Evolutionary conservation across 2,113 vertebrate genomes (phyloP).

Genomic region (Edolisoma coerulescens): DNA sequence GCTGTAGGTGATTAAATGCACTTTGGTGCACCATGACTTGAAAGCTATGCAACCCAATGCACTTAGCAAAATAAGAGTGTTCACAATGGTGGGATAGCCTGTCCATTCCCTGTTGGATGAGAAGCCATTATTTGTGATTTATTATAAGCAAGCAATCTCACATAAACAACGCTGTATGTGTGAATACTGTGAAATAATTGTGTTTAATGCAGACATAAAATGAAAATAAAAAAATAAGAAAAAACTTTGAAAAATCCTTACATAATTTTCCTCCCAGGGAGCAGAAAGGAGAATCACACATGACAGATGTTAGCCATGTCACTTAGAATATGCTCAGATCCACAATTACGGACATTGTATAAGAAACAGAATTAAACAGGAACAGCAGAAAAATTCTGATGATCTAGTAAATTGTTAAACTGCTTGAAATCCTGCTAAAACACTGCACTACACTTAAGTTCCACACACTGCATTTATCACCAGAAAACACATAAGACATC

Average conservation of each 20-base stretch:
- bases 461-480: not conserved
- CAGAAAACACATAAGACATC: not conserved
- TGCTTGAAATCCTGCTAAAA: slow-evolving; percentile 6
- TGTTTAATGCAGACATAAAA: slow-evolving; percentile 54
- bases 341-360: slow-evolving; percentile 38
- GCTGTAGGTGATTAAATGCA: slow-evolving; percentile 39
- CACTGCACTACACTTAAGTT: not conserved
- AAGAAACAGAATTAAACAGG: slow-evolving; percentile 48
- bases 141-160: slow-evolving; percentile 57
- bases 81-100: slow-evolving; percentile 18
- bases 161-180: slow-evolving; percentile 34
- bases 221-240: slow-evolving; percentile 5
- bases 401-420: not conserved
- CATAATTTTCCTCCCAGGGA: slow-evolving; percentile 71
- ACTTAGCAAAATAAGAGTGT: slow-evolving; percentile 9
- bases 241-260: slow-evolving; percentile 59
- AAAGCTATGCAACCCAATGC: slow-evolving; percentile 29
- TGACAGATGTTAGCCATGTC: slow-evolving; percentile 68
- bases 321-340: slow-evolving; percentile 57
- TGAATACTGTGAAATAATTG: slow-evolving; percentile 5
- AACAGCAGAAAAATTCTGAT: not conserved
- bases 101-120: slow-evolving; percentile 57
- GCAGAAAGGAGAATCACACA: slow-evolving; percentile 70
- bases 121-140: slow-evolving; percentile 32
- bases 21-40: not conserved